These are phyloP conservation scores for Danio choprae DNA, from an alignment of 2,797 vertebrate genomes.

Conservation along the genomic window DNA sequence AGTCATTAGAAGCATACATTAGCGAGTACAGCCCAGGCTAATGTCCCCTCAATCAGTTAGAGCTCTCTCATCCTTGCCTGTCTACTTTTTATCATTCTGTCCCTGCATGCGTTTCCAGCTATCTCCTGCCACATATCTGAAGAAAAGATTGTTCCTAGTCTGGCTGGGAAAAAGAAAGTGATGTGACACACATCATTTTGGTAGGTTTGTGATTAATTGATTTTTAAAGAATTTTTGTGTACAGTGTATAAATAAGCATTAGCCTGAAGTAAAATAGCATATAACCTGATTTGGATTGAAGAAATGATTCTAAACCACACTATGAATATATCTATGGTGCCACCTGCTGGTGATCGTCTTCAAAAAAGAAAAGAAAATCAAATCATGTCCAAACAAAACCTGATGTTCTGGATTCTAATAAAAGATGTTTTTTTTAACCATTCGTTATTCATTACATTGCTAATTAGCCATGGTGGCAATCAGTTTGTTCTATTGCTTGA, in stretches of 20 bases:
- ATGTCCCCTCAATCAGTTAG: constrained; percentile 62
- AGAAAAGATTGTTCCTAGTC: constrained; percentile 19
- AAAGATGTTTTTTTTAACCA: neutral
- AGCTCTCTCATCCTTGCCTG: constrained; percentile 46
- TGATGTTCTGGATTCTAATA: neutral
- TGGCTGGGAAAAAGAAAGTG: neutral
- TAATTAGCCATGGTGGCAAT: neutral
- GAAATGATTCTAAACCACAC: neutral
- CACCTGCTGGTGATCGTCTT: constrained; percentile 50
- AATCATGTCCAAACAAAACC: neutral
- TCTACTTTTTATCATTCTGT: constrained; percentile 49
- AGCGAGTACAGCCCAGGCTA: constrained; percentile 58
- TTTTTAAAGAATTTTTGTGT: neutral
- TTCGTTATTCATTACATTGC: neutral
- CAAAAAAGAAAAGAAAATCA: neutral
- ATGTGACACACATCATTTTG: neutral
- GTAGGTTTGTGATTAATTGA: neutral
- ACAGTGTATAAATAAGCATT: neutral
- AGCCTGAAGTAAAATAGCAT: neutral
- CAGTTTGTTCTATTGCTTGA: neutral
- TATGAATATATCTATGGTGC: constrained; percentile 33
- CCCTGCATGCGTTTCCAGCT: constrained; percentile 18
- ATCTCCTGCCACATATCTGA: constrained; percentile 36
- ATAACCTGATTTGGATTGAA: constrained; percentile 2
- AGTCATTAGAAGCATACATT: constrained; percentile 69